A percentile compares a stretch with the other conserved stretches of the same genome.
Evolutionary conservation across 1,140 invertebrate genomes (phyloP).

Genomic region (Diuraphis noxia): DNA sequence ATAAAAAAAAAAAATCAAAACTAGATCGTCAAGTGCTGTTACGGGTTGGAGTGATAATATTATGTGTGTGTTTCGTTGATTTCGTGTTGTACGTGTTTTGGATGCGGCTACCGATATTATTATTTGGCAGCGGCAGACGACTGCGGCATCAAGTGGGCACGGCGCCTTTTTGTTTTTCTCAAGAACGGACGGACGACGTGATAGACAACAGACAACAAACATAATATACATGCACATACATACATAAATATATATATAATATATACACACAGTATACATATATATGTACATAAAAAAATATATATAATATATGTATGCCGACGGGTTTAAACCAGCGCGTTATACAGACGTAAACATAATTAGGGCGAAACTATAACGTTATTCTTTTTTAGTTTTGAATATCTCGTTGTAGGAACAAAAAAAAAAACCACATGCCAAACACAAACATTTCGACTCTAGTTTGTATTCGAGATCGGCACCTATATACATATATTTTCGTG

Average conservation of each 20-base stretch:
- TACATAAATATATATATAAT: not conserved
- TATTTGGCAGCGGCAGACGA: conserved; percentile 32
- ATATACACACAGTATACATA: not conserved
- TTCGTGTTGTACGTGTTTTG: not conserved
- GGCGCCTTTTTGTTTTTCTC: conserved; percentile 43
- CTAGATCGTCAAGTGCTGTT: not conserved
- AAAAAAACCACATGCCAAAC: conserved; percentile 42
- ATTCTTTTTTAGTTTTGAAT: not conserved
- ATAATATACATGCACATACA: not conserved
- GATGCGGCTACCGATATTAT: conserved; percentile 3
- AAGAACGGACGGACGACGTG: conserved; percentile 12
- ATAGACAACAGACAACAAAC: conserved; percentile 46
- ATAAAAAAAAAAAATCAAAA: not conserved
- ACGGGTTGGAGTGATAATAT: not conserved
- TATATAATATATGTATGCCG: not conserved
- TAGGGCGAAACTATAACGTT: conserved; percentile 25
- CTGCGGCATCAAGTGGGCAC: conserved; percentile 14
- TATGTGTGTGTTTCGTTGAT: not conserved
- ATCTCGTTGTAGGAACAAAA: not conserved
- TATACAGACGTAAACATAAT: conserved; percentile 37
- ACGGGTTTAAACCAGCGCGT: not conserved
- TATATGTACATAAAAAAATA: not conserved
- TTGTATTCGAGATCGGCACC: conserved; percentile 7
- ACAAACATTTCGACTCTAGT: conserved; percentile 43
- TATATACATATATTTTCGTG: not conserved